Evolutionary conservation across 2,113 vertebrate species (phyloP), one percentile per base, ranked within the genome.

Genomic region (Heterotilapia buettikoferi): DNA sequence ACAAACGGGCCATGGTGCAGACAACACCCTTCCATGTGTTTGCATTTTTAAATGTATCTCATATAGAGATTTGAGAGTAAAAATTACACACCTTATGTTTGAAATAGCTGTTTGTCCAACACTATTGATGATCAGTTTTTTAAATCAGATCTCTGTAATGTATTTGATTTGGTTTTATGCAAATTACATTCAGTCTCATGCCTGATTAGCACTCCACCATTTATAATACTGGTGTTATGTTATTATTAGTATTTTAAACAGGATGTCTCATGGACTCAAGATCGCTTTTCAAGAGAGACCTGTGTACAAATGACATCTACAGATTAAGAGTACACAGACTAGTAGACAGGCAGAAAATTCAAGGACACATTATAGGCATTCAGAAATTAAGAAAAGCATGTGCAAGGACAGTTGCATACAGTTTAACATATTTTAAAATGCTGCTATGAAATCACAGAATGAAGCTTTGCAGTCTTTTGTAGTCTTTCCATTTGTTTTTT

Each of bases 291-390:
- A 76, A 29, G 71, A 3, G 24, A 76, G 24, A 76, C 43, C 43
- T 5, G 71, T 45, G 66, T 76, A 76, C 21, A 47, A 29, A 47
- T 29, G 68, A 73, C 21, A 45, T 11, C 16, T 29, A 47, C 40
- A 76, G 68, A 45, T 76, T 76, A 76, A 47, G 6, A 76, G 68
- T 47, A 19, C 13, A 76, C 24, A 47, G 68, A 47, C 40, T 47
- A 16, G 24, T 29, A 47, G 24, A 76, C 14, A 4, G 40, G 40
- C 16, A 50, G 43, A 76, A 50, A 29, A 50, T 19, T 29, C 43
- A 47, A 50, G 7, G 0, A 0, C 40, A 47, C 40, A 19, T 76
- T 45, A 18, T 76, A 29, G 9, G 3, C 1, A 0, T 19, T 78
- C 43, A 31, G 24, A 78, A 50, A 78, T 19, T 7, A 50, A 47